Conservation (phyloP, 2,113 vertebrate genomes). For the Geococcyx californianus region DNA sequence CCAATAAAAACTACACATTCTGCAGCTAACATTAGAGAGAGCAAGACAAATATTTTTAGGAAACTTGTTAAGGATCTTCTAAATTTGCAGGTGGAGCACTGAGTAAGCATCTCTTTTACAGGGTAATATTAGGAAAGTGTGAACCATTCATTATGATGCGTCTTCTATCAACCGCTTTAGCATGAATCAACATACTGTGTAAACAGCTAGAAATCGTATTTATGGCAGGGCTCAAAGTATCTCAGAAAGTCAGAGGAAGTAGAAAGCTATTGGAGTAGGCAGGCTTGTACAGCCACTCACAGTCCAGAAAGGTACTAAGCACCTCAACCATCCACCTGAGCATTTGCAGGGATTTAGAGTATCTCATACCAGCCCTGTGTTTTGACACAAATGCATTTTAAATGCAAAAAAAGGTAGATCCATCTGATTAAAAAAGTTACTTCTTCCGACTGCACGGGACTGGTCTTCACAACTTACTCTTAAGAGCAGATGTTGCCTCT, state of each 20-base stretch:
- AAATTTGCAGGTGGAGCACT: background rate
- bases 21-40: background rate
- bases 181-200: background rate
- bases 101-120: background rate
- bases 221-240: background rate
- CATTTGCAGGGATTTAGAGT: background rate
- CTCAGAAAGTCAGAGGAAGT: background rate
- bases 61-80: background rate
- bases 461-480: background rate
- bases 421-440: background rate
- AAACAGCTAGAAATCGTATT: constrained; percentile 14
- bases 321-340: background rate
- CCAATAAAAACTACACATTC: background rate
- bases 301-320: background rate
- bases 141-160: background rate
- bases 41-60: background rate
- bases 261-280: background rate
- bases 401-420: background rate
- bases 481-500: background rate
- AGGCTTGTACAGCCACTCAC: background rate
- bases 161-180: background rate
- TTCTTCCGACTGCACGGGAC: background rate
- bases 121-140: background rate
- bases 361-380: background rate
- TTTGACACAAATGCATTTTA: background rate